Evolutionary conservation across 30 jellyfish, hydroid and myxozoan genomes (phyloP).

Genomic region (Pseudorhiza aurosa): DNA sequence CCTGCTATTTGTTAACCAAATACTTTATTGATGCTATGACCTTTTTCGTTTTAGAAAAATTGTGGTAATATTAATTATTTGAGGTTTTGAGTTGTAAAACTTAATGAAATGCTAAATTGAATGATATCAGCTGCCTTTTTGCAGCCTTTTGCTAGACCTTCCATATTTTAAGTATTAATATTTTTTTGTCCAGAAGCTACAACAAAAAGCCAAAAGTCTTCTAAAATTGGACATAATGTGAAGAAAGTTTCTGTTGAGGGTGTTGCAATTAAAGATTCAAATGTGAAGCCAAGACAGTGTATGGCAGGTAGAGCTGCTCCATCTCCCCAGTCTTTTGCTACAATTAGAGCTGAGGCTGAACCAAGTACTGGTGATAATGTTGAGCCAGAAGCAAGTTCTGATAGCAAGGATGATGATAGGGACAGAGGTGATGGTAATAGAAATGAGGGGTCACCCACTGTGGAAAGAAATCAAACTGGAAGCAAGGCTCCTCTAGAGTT

Average conservation of each 20-base stretch:
- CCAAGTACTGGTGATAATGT: background rate
- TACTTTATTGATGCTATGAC: too few relatives aligned
- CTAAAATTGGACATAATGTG: background rate
- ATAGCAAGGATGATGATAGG: constrained; percentile 31
- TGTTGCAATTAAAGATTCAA: background rate
- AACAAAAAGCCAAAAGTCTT: background rate
- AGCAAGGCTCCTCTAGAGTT: constrained; percentile 24
- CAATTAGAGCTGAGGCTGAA: background rate
- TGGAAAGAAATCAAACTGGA: background rate
- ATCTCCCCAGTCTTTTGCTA: background rate
- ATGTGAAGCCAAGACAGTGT: background rate
- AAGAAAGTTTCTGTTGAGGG: constrained; percentile 11
- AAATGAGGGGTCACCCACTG: constrained; percentile 2
- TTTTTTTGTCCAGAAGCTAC: background rate
- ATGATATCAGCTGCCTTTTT: too few relatives aligned
- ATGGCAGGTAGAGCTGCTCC: constrained; percentile 38
- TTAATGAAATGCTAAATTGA: too few relatives aligned
- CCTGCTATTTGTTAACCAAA: too few relatives aligned
- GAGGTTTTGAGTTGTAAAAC: too few relatives aligned
- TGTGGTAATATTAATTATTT: too few relatives aligned
- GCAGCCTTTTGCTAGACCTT: too few relatives aligned
- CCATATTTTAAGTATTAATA: too few relatives aligned
- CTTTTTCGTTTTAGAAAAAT: too few relatives aligned
- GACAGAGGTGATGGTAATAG: constrained; percentile 6
- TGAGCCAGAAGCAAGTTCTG: constrained; percentile 21